A percentile compares a stretch with the other conserved stretches of the same genome.
These are phyloP conservation scores for Coremacera marginata DNA, from an alignment of 2,888 invertebrate genomes.

Conservation along the genomic window DNA sequence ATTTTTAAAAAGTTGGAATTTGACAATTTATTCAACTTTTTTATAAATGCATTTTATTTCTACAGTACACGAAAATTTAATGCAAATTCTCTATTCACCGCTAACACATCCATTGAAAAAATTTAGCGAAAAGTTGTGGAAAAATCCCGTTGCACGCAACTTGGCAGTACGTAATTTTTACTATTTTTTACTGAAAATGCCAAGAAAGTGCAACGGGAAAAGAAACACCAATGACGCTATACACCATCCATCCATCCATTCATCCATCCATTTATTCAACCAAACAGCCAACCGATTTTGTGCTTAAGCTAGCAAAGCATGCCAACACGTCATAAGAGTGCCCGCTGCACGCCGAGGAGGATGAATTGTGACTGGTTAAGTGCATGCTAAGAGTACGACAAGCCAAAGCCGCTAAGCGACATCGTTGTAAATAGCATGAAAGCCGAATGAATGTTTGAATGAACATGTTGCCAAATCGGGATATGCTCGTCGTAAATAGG, in stretches of 20 bases:
- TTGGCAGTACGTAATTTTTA: neutral
- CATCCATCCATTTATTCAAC: too few species aligned
- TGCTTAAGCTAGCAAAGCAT: slow-evolving; percentile 1
- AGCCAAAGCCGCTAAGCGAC: neutral
- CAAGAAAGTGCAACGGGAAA: neutral
- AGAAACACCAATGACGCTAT: neutral
- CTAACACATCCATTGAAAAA: too few species aligned
- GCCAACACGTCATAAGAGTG: slow-evolving; percentile 9
- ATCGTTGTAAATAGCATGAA: neutral
- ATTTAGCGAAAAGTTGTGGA: too few species aligned
- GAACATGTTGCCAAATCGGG: slow-evolving; percentile 9
- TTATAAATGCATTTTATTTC: too few species aligned
- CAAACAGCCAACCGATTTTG: neutral
- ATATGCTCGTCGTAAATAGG: slow-evolving; percentile 23
- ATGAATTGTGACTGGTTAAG: neutral
- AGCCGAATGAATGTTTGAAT: neutral
- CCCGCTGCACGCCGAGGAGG: neutral
- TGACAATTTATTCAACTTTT: too few species aligned
- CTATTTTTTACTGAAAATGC: neutral
- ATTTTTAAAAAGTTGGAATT: too few species aligned
- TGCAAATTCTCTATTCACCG: too few species aligned
- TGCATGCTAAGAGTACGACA: neutral
- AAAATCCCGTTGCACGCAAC: neutral
- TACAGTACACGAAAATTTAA: too few species aligned
- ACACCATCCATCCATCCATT: neutral